A percentile compares a stretch with the other conserved stretches of the same genome.
Conservation (phyloP, 2,797 vertebrate genomes). For the Myiotriccus ornatus region DNA sequence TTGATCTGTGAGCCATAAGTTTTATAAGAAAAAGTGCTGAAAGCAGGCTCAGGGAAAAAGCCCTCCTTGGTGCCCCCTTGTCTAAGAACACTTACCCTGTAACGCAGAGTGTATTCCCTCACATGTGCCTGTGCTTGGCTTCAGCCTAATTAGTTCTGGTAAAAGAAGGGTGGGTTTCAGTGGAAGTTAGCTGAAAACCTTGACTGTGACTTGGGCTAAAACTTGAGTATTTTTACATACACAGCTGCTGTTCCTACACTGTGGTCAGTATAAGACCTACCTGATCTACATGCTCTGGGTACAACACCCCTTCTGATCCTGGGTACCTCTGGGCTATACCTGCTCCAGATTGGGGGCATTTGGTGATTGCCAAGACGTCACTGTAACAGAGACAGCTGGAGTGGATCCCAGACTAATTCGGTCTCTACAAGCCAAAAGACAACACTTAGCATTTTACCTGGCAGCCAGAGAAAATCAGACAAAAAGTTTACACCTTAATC, state of each 20-base stretch:
- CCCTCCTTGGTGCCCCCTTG: background rate
- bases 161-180: background rate
- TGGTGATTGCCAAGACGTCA: background rate
- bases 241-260: background rate
- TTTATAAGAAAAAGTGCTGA: background rate
- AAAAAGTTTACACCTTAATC: background rate
- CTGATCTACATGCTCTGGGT: background rate
- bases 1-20: background rate
- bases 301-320: background rate
- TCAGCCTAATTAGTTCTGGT: background rate
- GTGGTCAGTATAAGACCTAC: background rate
- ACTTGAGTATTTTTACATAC: background rate
- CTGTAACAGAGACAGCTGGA: background rate
- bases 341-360: background rate
- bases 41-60: background rate
- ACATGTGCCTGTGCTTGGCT: background rate
- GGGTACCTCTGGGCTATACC: background rate
- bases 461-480: background rate
- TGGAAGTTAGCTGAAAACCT: background rate
- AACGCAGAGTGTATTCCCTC: background rate
- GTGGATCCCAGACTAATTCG: background rate
- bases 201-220: background rate
- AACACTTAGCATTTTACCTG: background rate
- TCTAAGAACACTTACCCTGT: accelerated
- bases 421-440: background rate